These are phyloP conservation scores for Polyodon spathula DNA, from an alignment of 2,113 vertebrate genomes.

Conservation along the genomic window DNA sequence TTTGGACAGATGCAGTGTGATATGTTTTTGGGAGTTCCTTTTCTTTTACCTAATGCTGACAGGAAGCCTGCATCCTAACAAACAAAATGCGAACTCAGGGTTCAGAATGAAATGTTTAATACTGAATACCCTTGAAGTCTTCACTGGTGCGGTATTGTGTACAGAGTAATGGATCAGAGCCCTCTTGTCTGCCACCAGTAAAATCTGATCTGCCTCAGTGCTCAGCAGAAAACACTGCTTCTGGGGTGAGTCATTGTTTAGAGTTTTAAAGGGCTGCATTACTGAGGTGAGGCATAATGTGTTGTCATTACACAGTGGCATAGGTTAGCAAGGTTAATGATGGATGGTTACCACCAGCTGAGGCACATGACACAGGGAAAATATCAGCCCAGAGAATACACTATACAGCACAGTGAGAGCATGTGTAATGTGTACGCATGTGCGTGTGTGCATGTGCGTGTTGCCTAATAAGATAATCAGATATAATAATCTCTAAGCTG, in stretches of 20 bases:
- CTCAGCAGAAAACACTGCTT: background rate
- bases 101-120: background rate
- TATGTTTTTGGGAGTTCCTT: too few relatives aligned
- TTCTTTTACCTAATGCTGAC: too few relatives aligned
- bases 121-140: background rate
- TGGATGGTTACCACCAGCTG: background rate
- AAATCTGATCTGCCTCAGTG: background rate
- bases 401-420: background rate
- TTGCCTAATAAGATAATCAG: too few relatives aligned
- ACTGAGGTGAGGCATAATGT: background rate
- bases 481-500: background rate
- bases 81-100: too few relatives aligned
- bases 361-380: background rate
- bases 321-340: background rate
- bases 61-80: too few relatives aligned
- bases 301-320: too few relatives aligned
- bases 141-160: too few relatives aligned
- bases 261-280: conserved; percentile 6
- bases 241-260: background rate
- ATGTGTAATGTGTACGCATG: background rate
- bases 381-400: background rate
- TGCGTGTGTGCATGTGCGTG: background rate
- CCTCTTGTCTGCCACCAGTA: background rate
- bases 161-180: background rate
- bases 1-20: too few relatives aligned